Evolutionary conservation across 1,140 invertebrate species (phyloP), one percentile per base, ranked within the genome.

Genomic region (Bilobella aurantiaca): DNA sequence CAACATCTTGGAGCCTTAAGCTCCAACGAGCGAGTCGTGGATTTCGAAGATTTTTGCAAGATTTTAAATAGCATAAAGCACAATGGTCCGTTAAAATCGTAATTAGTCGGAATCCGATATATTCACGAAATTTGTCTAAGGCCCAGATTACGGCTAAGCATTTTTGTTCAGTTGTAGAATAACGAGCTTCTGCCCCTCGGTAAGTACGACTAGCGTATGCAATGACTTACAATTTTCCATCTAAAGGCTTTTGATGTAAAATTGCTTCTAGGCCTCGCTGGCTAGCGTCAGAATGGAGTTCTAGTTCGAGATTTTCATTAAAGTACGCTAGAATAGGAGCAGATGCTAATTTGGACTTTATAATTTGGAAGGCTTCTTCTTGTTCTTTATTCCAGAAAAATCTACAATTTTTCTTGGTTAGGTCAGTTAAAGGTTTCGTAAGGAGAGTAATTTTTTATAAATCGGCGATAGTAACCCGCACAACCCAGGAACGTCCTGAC

Each of bases 131-230:
- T 34, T 77, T 74, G 58, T 76, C 69, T 57, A 75, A 64, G 1
- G 73, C 73, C 73, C 74, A 80, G 14, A 77, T 72, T 14, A 79
- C 67, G 0, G 74, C 76, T n/a, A 78, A 62, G n/a, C 72, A 74
- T 72, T 80, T 76, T 49, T 73, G 67, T 69, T 82, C 79, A 27
- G 75, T 78, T n/a, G 77, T 77, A 1, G 70, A 74, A 64, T 79
- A 79, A 16, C 74, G 75, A 28, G 46, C 47, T 69, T 80, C 76
- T 1, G 72, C 64, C 31, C 68, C 57, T n/a, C 66, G 76, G 8
- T 78, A 66, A 0, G 72, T 75, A 58, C 78, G 60, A 27, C 75
- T 75, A 1, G 78, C 77, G 67, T 80, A 82, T 21, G 78, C 78
- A 3, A 82, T 74, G 0, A 78, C 77, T 21, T 70, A 69, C 63